Evolutionary conservation across 2,888 invertebrate species (phyloP), one percentile per base, ranked within the genome.

Genomic region (Pammene aurita): DNA sequence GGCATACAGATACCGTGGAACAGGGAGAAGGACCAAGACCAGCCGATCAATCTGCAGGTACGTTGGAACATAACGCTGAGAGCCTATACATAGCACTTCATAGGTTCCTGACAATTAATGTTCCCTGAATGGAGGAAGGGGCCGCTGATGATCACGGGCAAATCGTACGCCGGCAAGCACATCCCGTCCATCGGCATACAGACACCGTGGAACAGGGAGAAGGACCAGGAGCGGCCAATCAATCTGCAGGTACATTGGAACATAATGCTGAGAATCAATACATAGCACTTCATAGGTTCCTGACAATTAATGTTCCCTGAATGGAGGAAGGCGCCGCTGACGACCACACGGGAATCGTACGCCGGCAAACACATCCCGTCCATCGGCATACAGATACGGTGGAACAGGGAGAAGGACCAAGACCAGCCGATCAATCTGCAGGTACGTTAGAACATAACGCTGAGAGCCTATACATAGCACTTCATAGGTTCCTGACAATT

Each of bases 281-380:
- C 84, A 85, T 87, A 74, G 94, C 93, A 0, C 76, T 95, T 38
- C 87, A 92, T 66, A 95, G 95, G 84, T 95, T 96, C 83, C 93
- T 95, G 74, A 93, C 91, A n/a, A n/a, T n/a, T n/a, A 5, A 78
- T 95, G 0, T 96, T 95, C 82, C 93, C 94, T 0, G 93, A 94
- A 67, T 88, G 94, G 5, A 90, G 93, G 57, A 82, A 86, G 65
- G 94, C 94, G 64, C 94, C 94, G 5, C 93, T 96, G 73, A 95
- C 94, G 64, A 89, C 95, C 0, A 94, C 95, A 0, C 95, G 95
- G 13, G 95, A 95, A 82, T 94, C 94, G 0, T 95, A 94, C 79
- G 94, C 94, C 0, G 95, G 95, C 63, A 93, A 93, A 76, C 93
- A 93, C 72, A 93, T 93, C 14, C 93, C 95, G 0, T 94, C 95